Percentiles rank a stretch among this genome's conserved stretches.
phyloP scores from a whole-genome alignment of 2,797 vertebrate species.

The Lagorchestes hirsutus region DNA sequence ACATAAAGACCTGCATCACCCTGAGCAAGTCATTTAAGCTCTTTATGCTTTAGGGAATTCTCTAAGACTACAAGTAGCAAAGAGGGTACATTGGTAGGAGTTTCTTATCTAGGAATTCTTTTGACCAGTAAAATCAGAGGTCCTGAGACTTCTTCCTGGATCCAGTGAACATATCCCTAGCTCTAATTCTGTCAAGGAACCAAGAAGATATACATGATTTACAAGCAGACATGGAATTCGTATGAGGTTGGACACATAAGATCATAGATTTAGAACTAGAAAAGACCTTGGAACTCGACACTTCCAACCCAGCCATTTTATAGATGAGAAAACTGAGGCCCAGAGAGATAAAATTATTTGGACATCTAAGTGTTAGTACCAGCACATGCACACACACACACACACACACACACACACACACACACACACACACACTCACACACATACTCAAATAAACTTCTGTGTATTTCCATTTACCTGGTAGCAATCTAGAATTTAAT shows the following conservation, averaged over 20 bases:
- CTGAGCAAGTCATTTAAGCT: background rate
- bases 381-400: background rate
- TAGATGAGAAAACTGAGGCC: background rate
- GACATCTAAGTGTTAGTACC: background rate
- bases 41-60: background rate
- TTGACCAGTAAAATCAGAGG: background rate
- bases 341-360: background rate
- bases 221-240: background rate
- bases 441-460: background rate
- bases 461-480: background rate
- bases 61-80: background rate
- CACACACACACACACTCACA: background rate
- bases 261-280: background rate
- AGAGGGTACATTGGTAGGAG: background rate
- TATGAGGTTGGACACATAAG: background rate
- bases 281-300: background rate
- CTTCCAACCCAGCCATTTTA: background rate
- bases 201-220: background rate
- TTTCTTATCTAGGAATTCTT: background rate
- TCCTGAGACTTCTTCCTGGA: background rate
- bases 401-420: background rate
- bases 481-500: background rate
- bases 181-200: background rate
- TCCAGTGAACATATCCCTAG: background rate
- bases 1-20: background rate